Evolutionary conservation across 2,113 vertebrate species (phyloP), one percentile per base, ranked within the genome.

Genomic region (Nycticryphes semicollaris): DNA sequence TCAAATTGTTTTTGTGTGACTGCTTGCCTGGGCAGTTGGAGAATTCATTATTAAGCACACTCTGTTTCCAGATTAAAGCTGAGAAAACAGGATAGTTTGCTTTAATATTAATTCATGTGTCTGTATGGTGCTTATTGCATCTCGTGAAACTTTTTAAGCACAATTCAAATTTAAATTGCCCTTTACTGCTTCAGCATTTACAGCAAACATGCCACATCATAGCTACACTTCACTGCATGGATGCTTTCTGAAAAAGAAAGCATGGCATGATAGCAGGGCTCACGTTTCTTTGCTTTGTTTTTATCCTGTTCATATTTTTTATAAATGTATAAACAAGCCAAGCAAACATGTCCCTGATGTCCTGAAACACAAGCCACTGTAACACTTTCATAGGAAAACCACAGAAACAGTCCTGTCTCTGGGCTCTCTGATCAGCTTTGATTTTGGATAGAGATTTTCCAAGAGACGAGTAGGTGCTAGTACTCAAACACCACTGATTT

Each of bases 41-140:
- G 53, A 83, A 93, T 90, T 86, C 87, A 85, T 92, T 94, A 93
- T 90, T 83, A 86, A 95, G 82, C 35, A 74, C 39, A 60, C 14
- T 77, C 16, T 47, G 14, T 83, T 84, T 88, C 72, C 72, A 90
- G 54, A 94, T 85, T 73, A 89, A 91, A 93, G 89, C 41, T 37
- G 63, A 87, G 74, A 82, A 94, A 92, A 92, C 23, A 84, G 31
- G 31, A 63, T 19, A 22, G 21, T 73, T 70, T 87, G 68, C 30
- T 96, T 84, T 84, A 85, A 51, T 84, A 90, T 62, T 93, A 76
- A 89, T 90, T 56, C 70, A 21, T 7, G 20, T 45, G n/a, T 23
- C 77, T 54, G 57, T n/a, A 41, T 0, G 0, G 41, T 35, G 41
- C 66, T 66, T 68, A 20, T 14, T 41, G 56, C 15, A 7, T 18